phyloP scores from a whole-genome alignment of 2,888 invertebrate species.

The Carabus problematicus region DNA sequence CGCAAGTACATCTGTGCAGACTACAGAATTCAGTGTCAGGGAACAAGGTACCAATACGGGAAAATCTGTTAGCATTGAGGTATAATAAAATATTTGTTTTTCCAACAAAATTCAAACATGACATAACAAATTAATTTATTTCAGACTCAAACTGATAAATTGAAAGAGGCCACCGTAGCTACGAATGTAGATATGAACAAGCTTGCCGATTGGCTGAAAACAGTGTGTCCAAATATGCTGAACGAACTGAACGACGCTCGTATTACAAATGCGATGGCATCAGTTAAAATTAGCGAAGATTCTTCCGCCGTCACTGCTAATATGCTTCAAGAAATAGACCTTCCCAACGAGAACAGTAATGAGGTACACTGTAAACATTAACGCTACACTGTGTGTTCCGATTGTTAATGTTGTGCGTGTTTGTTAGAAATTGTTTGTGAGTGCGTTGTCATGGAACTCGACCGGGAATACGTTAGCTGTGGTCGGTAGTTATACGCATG shows the following conservation, averaged over 20 bases:
- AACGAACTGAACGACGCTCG: constrained; percentile 58
- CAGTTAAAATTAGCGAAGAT: constrained; percentile 19
- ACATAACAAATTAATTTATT: not conserved
- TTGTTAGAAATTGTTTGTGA: constrained; percentile 47
- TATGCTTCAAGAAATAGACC: constrained; percentile 27
- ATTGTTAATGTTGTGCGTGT: not conserved
- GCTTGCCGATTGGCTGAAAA: constrained; percentile 60
- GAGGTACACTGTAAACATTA: no score
- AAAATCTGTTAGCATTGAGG: constrained; percentile 40
- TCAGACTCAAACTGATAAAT: constrained; percentile 48
- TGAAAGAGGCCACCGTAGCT: constrained; percentile 52
- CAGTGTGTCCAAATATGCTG: constrained; percentile 60
- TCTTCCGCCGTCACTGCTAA: constrained; percentile 14
- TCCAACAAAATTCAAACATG: not conserved
- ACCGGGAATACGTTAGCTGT: constrained; percentile 57
- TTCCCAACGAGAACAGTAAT: not conserved
- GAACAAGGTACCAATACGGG: constrained; percentile 53
- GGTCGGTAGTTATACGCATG: constrained; percentile 54
- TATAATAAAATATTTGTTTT: constrained; percentile 12
- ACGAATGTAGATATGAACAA: constrained; percentile 58
- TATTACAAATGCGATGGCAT: constrained; percentile 50
- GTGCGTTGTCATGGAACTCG: constrained; percentile 57
- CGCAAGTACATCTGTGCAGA: constrained; percentile 51
- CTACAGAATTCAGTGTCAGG: constrained; percentile 50
- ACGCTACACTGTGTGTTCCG: not conserved